These are phyloP conservation scores for Crypturellus tataupa DNA, from an alignment of 2,797 vertebrate species.

Conservation along the genomic window DNA sequence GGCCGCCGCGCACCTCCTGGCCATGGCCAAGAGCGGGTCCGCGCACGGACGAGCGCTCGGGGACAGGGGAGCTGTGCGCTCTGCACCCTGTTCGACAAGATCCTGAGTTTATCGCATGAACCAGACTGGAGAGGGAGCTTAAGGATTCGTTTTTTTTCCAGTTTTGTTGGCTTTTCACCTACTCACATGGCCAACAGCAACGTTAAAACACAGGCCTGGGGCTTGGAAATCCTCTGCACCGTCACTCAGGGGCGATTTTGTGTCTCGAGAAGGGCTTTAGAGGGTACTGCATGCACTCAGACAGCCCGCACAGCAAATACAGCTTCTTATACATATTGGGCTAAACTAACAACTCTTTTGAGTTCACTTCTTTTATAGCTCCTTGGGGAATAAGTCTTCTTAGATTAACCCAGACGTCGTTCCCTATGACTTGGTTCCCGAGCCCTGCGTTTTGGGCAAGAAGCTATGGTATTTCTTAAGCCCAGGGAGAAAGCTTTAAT, in stretches of 20 bases:
- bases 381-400: conserved; percentile 44
- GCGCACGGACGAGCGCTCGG: background rate
- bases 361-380: background rate
- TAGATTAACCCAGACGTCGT: conserved; percentile 8
- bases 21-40: background rate
- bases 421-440: background rate
- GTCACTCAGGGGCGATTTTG: background rate
- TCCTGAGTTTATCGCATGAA: background rate
- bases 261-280: background rate
- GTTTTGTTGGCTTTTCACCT: background rate
- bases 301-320: background rate
- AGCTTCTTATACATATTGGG: background rate
- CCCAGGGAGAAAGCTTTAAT: conserved; percentile 54
- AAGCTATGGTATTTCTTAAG: conserved; percentile 42
- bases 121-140: background rate
- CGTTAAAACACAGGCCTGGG: background rate
- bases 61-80: background rate
- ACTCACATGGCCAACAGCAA: background rate
- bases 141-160: background rate
- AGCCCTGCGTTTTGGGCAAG: conserved; percentile 22
- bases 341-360: conserved; percentile 5
- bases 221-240: background rate
- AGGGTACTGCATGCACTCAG: background rate
- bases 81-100: background rate
- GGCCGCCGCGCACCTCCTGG: background rate